Evolutionary conservation across 1,140 invertebrate genomes (phyloP).

Genomic region (Scaptomyza montana): DNA sequence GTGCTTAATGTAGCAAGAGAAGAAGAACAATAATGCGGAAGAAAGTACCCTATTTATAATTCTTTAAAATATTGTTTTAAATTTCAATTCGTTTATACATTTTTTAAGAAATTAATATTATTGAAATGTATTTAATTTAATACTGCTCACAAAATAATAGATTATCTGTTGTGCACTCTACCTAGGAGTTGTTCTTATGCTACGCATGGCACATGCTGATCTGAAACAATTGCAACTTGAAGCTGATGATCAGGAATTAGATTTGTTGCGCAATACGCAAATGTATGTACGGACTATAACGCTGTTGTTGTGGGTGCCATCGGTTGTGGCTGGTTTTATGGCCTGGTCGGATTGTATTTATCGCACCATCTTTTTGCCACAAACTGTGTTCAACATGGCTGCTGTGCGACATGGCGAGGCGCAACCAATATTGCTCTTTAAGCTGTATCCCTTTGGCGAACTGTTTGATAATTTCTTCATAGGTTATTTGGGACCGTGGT

Average conservation of each 20-base stretch:
- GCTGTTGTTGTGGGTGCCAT: slow-evolving; percentile 60
- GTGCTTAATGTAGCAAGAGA: neutral
- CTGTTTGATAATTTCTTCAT: slow-evolving; percentile 65
- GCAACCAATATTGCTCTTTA: slow-evolving; percentile 62
- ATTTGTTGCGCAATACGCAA: slow-evolving; percentile 38
- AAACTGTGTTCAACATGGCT: slow-evolving; percentile 61
- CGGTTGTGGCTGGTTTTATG: slow-evolving; percentile 62
- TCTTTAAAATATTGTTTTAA: no score
- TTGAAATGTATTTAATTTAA: no score
- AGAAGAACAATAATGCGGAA: no score
- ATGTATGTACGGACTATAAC: slow-evolving; percentile 57
- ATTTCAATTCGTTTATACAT: no score
- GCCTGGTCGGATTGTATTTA: slow-evolving; percentile 69
- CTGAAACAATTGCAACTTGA: slow-evolving; percentile 29
- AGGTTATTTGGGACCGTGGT: slow-evolving; percentile 66
- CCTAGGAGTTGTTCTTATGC: slow-evolving; percentile 50
- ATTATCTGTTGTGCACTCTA: no score
- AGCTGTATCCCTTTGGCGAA: slow-evolving; percentile 68
- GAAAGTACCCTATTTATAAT: no score
- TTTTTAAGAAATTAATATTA: no score
- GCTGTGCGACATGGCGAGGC: slow-evolving; percentile 55
- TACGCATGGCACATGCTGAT: slow-evolving; percentile 48
- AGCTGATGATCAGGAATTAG: slow-evolving; percentile 48
- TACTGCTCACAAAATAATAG: no score
- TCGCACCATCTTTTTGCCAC: slow-evolving; percentile 61